These are phyloP conservation scores for Nemotelus nigrinus DNA, from an alignment of 2,888 invertebrate species.

Conservation along the genomic window DNA sequence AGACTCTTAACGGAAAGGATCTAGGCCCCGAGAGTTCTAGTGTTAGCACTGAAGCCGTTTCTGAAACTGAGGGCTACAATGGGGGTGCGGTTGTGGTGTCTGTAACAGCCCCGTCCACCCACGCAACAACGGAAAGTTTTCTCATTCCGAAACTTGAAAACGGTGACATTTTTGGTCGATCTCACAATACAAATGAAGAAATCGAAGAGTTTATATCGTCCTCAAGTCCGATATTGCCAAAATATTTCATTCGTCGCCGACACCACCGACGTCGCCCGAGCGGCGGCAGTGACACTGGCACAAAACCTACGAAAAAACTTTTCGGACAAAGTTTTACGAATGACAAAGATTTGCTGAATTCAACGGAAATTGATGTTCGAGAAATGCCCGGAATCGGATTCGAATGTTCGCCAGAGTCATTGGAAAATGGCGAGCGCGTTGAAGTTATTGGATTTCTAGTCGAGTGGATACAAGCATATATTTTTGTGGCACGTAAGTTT, in stretches of 20 bases:
- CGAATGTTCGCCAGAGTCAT: slow-evolving; percentile 18
- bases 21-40: background rate
- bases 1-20: background rate
- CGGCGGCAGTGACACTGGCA: slow-evolving; percentile 40
- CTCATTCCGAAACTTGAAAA: slow-evolving; percentile 49
- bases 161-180: slow-evolving; percentile 48
- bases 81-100: background rate
- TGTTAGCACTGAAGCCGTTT: background rate
- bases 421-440: slow-evolving; percentile 53
- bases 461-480: slow-evolving; percentile 77
- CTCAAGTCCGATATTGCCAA: background rate
- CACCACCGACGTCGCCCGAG: slow-evolving; percentile 45
- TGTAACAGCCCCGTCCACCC: background rate
- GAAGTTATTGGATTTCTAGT: slow-evolving; percentile 73
- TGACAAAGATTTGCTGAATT: slow-evolving; percentile 46
- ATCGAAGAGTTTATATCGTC: background rate
- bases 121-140: slow-evolving; percentile 41
- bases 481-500: slow-evolving; percentile 75
- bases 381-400: background rate
- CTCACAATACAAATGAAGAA: slow-evolving; percentile 3
- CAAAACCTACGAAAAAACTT: slow-evolving; percentile 41
- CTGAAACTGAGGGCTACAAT: background rate
- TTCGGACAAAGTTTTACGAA: slow-evolving; percentile 49
- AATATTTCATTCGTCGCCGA: slow-evolving; percentile 49
- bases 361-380: slow-evolving; percentile 28